Percentiles rank a stretch among this genome's conserved stretches.
Conservation (phyloP, 2,113 vertebrate species). For the Octodon degus region DNA sequence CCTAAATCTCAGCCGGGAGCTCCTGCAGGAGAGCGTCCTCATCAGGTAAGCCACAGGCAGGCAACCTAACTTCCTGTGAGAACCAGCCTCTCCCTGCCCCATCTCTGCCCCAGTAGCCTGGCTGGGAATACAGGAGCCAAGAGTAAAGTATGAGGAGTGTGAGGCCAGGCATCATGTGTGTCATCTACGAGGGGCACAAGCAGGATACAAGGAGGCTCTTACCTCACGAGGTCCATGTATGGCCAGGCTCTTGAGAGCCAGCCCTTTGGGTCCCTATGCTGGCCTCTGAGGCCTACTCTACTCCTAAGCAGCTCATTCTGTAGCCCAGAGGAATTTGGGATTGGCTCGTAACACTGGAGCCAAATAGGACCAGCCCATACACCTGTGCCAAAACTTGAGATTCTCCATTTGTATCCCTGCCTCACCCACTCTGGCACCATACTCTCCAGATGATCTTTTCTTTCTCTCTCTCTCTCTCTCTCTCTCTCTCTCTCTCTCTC, state of each 20-base stretch:
- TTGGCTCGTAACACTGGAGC: neutral
- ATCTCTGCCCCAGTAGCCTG: neutral
- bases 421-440: neutral
- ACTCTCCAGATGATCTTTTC: neutral
- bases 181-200: neutral
- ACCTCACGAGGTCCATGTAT: neutral
- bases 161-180: neutral
- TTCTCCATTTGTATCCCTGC: rapidly evolving
- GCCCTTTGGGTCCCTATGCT: neutral
- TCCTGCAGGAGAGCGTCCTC: slow-evolving; percentile 96
- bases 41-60: slow-evolving; percentile 89
- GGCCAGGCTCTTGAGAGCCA: neutral
- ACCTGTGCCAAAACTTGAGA: rapidly evolving
- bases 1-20: slow-evolving; percentile 97
- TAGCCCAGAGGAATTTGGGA: neutral
- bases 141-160: neutral
- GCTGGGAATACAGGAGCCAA: neutral
- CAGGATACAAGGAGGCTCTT: neutral
- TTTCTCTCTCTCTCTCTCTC: no score
- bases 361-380: neutral
- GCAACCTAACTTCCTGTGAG: neutral
- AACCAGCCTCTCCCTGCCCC: neutral
- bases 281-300: neutral
- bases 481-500: no score
- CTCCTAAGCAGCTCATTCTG: neutral